Evolutionary conservation across 2,888 invertebrate species (phyloP).

Genomic region (Drosophila greeni): DNA sequence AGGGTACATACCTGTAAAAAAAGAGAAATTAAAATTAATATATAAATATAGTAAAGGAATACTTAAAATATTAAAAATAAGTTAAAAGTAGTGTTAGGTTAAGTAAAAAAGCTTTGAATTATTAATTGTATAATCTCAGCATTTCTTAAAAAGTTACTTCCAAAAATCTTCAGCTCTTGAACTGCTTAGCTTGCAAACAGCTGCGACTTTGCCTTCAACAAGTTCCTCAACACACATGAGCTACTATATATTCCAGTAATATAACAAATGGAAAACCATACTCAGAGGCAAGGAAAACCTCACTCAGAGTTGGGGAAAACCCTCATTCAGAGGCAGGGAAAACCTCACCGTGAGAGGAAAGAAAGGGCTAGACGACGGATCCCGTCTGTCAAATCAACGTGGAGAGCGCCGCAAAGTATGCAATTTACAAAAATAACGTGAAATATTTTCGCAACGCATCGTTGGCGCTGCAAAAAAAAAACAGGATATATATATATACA

Average conservation of each 20-base stretch:
- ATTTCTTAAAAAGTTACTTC: background rate
- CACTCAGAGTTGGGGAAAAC: too few species aligned
- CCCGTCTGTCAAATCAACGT: constrained; percentile 63
- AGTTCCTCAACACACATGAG: constrained; percentile 2
- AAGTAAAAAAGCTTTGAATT: background rate
- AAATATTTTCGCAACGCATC: constrained; percentile 58
- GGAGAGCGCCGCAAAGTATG: constrained; percentile 64
- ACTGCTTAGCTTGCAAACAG: background rate
- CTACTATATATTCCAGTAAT: constrained; percentile 11
- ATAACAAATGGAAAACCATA: constrained; percentile 20
- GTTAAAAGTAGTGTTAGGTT: background rate
- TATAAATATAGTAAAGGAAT: constrained; percentile 39
- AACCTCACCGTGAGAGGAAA: background rate
- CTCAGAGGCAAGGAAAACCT: background rate
- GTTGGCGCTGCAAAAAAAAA: constrained; percentile 31
- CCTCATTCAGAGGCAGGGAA: constrained; percentile 3
- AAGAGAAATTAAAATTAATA: constrained; percentile 31
- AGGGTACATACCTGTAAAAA: constrained; percentile 59
- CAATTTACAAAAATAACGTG: constrained; percentile 63
- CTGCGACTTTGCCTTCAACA: constrained; percentile 5
- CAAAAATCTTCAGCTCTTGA: background rate
- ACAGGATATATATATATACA: background rate
- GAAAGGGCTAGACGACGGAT: constrained; percentile 18
- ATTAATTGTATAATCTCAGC: too few species aligned
- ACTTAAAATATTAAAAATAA: background rate